Evolutionary conservation across 2,113 vertebrate genomes (phyloP).

Genomic region (Pygoscelis adeliae): DNA sequence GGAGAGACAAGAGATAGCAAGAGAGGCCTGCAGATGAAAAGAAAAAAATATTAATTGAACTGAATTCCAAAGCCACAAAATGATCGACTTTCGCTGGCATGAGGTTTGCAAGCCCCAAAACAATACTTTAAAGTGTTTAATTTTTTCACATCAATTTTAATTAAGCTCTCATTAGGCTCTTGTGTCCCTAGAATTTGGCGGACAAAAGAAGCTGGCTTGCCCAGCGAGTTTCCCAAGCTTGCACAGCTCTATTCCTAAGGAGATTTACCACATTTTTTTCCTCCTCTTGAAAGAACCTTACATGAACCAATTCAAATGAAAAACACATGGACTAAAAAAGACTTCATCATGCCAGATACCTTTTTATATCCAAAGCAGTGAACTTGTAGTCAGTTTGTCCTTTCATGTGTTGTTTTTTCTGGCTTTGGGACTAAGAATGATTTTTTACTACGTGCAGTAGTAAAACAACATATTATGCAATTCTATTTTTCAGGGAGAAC

Average conservation of each 20-base stretch:
- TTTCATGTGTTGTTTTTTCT: constrained; percentile 76
- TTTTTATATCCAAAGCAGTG: constrained; percentile 74
- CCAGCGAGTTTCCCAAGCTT: constrained; percentile 56
- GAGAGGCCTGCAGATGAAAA: background rate
- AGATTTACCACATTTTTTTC: constrained; percentile 69
- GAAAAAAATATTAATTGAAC: constrained; percentile 10
- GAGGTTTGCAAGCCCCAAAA: constrained; percentile 28
- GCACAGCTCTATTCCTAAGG: constrained; percentile 51
- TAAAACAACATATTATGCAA: constrained; percentile 79
- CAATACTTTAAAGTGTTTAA: constrained; percentile 59
- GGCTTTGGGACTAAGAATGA: constrained; percentile 69
- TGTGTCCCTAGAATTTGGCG: constrained; percentile 54
- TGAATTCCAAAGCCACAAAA: constrained; percentile 55
- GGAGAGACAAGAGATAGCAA: background rate
- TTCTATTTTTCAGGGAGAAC: constrained; percentile 73
- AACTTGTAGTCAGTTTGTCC: constrained; percentile 74
- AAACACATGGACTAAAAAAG: constrained; percentile 72
- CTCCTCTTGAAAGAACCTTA: constrained; percentile 73
- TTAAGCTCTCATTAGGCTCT: constrained; percentile 69
- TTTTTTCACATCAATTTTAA: constrained; percentile 69
- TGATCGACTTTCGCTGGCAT: constrained; percentile 52
- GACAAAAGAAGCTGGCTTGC: constrained; percentile 56
- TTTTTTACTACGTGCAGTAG: constrained; percentile 77
- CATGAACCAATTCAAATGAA: constrained; percentile 77
- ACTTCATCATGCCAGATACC: constrained; percentile 66